Conservation (phyloP, 1,140 invertebrate species). For the Nasonia vitripennis region DNA sequence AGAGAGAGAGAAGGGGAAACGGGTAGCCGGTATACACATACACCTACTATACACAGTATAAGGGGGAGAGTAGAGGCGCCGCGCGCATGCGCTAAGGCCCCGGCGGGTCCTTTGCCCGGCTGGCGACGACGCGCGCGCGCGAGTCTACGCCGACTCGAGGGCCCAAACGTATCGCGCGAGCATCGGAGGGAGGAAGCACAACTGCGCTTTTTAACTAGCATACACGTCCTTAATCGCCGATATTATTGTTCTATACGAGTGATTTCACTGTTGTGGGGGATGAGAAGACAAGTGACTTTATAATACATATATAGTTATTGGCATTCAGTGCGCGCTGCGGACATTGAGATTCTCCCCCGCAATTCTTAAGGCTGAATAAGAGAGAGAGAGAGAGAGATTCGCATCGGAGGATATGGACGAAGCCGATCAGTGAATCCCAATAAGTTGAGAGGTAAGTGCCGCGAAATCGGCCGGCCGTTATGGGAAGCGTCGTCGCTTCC, state of each 20-base stretch:
- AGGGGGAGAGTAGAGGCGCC: not conserved
- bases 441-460: slow-evolving; percentile 30
- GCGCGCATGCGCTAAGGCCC: slow-evolving; percentile 60
- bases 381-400: slow-evolving; percentile 53
- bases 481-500: slow-evolving; percentile 31
- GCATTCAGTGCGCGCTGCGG: too few species aligned
- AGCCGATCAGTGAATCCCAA: slow-evolving; percentile 37
- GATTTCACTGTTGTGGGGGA: too few species aligned
- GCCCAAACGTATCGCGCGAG: slow-evolving; percentile 64
- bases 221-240: too few species aligned
- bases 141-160: slow-evolving; percentile 50
- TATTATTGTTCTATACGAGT: not conserved
- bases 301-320: too few species aligned
- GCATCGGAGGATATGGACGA: slow-evolving; percentile 39
- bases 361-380: too few species aligned
- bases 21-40: not conserved
- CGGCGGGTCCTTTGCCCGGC: slow-evolving; percentile 59
- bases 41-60: not conserved
- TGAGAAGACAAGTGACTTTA: too few species aligned
- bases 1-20: not conserved
- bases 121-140: slow-evolving; percentile 2
- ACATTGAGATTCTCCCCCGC: too few species aligned
- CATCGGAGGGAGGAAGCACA: slow-evolving; percentile 40
- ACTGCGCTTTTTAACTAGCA: not conserved
- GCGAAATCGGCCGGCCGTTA: slow-evolving; percentile 12